A percentile compares a stretch with the other conserved stretches of the same genome.
These are phyloP conservation scores for Papilio helenus DNA, from an alignment of 1,140 invertebrate species.

Conservation along the genomic window DNA sequence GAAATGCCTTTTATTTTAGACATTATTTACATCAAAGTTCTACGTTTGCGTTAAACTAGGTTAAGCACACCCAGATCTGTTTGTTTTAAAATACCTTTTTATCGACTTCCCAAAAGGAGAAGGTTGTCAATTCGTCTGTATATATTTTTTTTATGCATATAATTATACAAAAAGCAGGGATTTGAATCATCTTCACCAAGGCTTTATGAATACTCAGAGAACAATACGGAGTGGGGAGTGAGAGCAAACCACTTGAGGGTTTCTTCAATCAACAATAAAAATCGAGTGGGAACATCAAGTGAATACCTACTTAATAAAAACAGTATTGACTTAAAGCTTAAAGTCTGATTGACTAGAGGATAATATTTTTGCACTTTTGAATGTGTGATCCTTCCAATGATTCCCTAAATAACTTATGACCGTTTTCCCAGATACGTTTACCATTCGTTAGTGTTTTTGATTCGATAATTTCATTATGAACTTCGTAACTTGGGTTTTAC, in stretches of 20 bases:
- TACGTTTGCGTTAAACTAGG: not conserved
- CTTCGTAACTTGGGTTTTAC: too few species aligned
- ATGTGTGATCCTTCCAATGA: too few species aligned
- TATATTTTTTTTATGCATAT: not conserved
- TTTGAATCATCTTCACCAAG: not conserved
- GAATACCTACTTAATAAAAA: not conserved
- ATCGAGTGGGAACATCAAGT: not conserved
- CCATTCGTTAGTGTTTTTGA: too few species aligned
- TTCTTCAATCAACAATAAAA: constrained; percentile 6
- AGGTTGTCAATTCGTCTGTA: too few species aligned
- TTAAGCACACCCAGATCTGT: not conserved
- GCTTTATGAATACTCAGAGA: constrained; percentile 14
- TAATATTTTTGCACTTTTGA: too few species aligned
- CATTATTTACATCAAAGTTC: not conserved
- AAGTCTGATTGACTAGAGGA: too few species aligned
- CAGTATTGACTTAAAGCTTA: too few species aligned
- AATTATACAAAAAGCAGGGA: not conserved
- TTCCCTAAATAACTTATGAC: too few species aligned
- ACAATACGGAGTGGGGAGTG: not conserved
- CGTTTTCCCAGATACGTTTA: too few species aligned
- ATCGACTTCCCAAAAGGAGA: too few species aligned
- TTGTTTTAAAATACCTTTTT: not conserved
- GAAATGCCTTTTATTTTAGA: not conserved
- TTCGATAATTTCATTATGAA: too few species aligned
- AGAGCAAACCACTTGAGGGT: constrained; percentile 12